phyloP scores from a whole-genome alignment of 2,888 invertebrate species.

The Apantesis nais region DNA sequence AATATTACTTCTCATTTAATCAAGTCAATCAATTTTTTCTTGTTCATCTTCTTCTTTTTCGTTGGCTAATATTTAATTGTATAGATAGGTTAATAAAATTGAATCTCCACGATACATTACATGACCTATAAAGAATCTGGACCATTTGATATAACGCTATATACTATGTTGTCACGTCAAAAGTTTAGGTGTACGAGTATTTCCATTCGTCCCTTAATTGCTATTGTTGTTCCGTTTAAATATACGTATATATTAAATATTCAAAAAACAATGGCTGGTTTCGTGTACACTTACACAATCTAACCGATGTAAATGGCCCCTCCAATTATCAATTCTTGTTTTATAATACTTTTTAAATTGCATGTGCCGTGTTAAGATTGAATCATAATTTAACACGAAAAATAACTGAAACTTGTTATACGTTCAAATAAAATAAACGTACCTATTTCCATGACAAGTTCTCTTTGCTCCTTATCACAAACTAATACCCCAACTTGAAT shows the following conservation, averaged over 20 bases:
- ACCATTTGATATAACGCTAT: not conserved
- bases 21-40: not conserved
- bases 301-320: not conserved
- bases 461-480: slow-evolving; percentile 61
- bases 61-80: not conserved
- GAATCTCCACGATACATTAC: not conserved
- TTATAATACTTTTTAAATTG: slow-evolving; percentile 4
- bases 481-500: slow-evolving; percentile 64
- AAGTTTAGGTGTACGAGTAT: not conserved
- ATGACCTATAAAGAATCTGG: not conserved
- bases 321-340: slow-evolving; percentile 4
- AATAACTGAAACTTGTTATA: slow-evolving; percentile 14
- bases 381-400: slow-evolving; percentile 16
- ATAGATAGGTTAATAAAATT: not conserved
- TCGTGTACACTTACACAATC: not conserved
- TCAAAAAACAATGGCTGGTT: not conserved
- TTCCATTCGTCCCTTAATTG: not conserved
- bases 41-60: not conserved
- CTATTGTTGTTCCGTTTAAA: not conserved
- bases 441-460: slow-evolving; percentile 42
- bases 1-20: not conserved
- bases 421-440: slow-evolving; percentile 18
- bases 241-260: slow-evolving; percentile 1
- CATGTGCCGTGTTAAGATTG: slow-evolving; percentile 13
- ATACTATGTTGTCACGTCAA: not conserved